Percentiles rank a stretch among this genome's conserved stretches.
Evolutionary conservation across 2,888 invertebrate species (phyloP).

Genomic region (Chrysolina haemoptera): DNA sequence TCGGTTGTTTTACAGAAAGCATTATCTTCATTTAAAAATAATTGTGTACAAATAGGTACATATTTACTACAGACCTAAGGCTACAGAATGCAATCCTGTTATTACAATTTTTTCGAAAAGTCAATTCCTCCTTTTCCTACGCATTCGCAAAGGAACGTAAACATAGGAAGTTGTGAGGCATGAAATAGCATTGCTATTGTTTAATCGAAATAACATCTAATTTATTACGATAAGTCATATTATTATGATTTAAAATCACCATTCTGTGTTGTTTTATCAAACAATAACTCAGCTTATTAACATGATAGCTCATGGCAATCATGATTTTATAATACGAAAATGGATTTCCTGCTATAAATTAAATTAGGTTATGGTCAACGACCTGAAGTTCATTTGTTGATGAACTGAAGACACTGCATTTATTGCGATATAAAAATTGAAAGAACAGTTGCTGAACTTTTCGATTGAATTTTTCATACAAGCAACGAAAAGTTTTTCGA

Average conservation of each 20-base stretch:
- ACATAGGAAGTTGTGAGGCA: constrained; percentile 38
- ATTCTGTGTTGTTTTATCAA: constrained; percentile 35
- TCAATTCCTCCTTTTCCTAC: constrained; percentile 9
- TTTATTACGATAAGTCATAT: constrained; percentile 43
- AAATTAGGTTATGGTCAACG: constrained; percentile 16
- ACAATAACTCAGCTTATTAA: constrained; percentile 43
- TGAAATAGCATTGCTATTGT: constrained; percentile 33
- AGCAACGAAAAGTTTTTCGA: neutral
- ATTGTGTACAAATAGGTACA: neutral
- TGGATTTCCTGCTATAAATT: constrained; percentile 13
- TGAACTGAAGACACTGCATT: neutral
- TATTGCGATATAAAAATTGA: neutral
- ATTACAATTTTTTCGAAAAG: neutral
- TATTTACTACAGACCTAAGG: neutral
- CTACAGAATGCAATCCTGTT: neutral
- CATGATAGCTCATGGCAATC: constrained; percentile 41
- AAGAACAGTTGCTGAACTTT: neutral
- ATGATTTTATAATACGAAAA: constrained; percentile 30
- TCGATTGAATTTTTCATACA: neutral
- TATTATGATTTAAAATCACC: constrained; percentile 35
- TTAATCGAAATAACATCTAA: constrained; percentile 41
- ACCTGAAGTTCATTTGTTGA: neutral
- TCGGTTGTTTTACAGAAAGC: neutral
- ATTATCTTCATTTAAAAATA: neutral
- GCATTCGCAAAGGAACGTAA: constrained; percentile 22